Base-by-base conservation (phyloP, 1,140 invertebrate genomes). In the Acromyrmex heyeri region DNA sequence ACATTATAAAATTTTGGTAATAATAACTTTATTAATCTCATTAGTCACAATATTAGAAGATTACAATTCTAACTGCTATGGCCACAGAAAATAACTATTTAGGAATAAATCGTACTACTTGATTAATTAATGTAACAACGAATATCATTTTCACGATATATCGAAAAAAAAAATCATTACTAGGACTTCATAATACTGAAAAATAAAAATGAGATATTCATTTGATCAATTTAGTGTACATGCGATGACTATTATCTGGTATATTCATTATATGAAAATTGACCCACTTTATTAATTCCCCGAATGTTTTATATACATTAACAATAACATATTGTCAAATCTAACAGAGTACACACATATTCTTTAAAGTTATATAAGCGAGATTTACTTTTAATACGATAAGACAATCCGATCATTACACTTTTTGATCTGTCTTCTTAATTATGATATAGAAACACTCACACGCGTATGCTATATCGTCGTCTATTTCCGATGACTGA, bases 41-140 rank as follows among this genome's bases (percentile, higher is more conserved):
- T 73, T 78, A n/a, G 65, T 69, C 78, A 53, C n/a, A 76, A 76
- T 78, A 57, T 73, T 48, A 64, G 69, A 87, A 88, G 59, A 67
- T 34, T 88, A 86, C 72, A 86, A 78, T 59, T 38, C 55, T 79
- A 34, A 44, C n/a, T 88, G 69, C 34, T 34, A 70, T 82, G 44
- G 62, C 64, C 50, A 88, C 83, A 86, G 61, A 59, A 62, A 86
- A 77, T 14, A 73, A 72, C 16, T 73, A 27, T 16, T 27, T n/a
- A 38, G 18, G 27, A 73, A 75, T 75, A 75, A 73, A 48, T 82
- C 4, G 27, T 65, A 65, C 14, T 14, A 75, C n/a, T 70, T 16
- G 21, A 57, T 30, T 30, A 30, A 75, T 48, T 73, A 50, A 83
- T 76, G 16, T 21, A 83, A 5, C 69, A 34, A 53, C 30, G 21